These are phyloP conservation scores for Melanaphis sacchari DNA, from an alignment of 1,140 invertebrate genomes.

Conservation along the genomic window DNA sequence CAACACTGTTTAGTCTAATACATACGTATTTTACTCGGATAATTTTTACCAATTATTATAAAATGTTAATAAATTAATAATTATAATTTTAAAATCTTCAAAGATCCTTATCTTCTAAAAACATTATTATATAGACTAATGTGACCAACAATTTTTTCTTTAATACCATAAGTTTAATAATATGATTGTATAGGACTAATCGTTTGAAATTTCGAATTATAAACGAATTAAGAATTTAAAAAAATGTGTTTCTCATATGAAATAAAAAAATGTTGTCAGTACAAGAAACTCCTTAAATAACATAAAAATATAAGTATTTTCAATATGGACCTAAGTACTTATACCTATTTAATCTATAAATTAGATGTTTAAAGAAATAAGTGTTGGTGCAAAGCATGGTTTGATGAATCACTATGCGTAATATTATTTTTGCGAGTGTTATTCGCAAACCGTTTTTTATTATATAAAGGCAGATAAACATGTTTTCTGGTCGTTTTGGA, in stretches of 20 bases:
- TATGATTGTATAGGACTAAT: too few relatives aligned
- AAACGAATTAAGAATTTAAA: neutral
- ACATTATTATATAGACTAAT: too few relatives aligned
- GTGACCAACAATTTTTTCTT: too few relatives aligned
- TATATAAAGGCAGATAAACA: neutral
- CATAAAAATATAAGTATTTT: neutral
- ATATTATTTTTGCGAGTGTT: neutral
- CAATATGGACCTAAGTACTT: neutral
- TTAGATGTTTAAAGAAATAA: neutral
- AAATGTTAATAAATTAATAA: neutral
- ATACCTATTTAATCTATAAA: neutral
- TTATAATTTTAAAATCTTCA: neutral
- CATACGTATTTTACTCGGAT: neutral
- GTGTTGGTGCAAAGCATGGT: neutral
- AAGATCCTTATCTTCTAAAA: too few relatives aligned
- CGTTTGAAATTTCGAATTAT: too few relatives aligned
- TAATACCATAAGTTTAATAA: too few relatives aligned
- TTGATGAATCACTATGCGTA: neutral
- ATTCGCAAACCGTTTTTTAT: neutral
- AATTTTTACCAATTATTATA: neutral
- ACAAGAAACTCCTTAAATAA: neutral
- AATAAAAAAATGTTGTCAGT: neutral
- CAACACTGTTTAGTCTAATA: neutral
- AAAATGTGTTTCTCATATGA: neutral
- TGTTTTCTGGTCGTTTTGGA: neutral